phyloP scores from a whole-genome alignment of 2,113 vertebrate genomes.

The Choloepus hoffmanni region DNA sequence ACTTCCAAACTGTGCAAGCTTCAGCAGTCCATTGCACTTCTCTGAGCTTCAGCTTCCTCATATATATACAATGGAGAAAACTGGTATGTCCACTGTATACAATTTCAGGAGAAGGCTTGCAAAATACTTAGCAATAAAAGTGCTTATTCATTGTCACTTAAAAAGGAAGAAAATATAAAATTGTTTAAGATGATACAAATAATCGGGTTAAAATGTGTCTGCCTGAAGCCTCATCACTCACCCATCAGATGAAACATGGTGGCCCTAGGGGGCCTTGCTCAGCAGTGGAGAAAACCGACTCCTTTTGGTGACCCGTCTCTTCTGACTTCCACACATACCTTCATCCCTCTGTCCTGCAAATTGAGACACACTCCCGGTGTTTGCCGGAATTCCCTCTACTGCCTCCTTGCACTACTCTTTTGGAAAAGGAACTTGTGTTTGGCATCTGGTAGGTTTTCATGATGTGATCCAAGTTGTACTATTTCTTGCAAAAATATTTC shows the following conservation, averaged over 20 bases:
- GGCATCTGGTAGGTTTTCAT: neutral
- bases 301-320: neutral
- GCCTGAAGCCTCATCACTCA: neutral
- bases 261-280: neutral
- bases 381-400: neutral
- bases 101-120: neutral
- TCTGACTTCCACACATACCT: neutral
- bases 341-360: neutral
- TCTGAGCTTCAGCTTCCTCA: neutral
- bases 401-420: neutral
- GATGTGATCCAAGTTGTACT: neutral
- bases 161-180: neutral
- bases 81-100: too few relatives aligned
- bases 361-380: neutral
- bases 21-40: too few relatives aligned
- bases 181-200: neutral
- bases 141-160: neutral
- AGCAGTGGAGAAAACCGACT: neutral
- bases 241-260: rapidly evolving
- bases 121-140: neutral
- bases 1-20: too few relatives aligned
- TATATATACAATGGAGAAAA: rapidly evolving
- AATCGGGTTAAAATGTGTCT: neutral
- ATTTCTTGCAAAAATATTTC: neutral
- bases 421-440: neutral